phyloP scores from a whole-genome alignment of 2,797 vertebrate species.

The Pipistrellus pygmaeus region DNA sequence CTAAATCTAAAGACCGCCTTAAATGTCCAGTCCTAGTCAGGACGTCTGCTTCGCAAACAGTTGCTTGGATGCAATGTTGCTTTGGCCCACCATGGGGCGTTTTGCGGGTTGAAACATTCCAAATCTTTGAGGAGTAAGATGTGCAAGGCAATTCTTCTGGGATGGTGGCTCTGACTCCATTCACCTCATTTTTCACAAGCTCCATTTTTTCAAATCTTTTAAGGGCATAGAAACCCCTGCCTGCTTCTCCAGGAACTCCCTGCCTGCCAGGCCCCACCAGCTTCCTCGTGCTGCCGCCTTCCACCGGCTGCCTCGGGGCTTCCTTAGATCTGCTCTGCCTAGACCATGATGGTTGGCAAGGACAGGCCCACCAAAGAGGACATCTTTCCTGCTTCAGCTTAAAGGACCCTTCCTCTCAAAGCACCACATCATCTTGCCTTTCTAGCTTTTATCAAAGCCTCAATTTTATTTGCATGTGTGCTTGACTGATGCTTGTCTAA shows the following conservation, averaged over 20 bases:
- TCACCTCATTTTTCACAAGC: not conserved
- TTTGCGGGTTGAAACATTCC: not conserved
- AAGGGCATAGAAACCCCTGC: not conserved
- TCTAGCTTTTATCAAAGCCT: not conserved
- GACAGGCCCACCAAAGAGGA: not conserved
- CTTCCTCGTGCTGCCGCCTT: not conserved
- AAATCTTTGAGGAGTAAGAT: not conserved
- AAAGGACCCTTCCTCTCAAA: not conserved
- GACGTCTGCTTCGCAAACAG: not conserved
- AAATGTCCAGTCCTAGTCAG: not conserved
- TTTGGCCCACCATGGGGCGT: not conserved
- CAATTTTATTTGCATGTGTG: not conserved
- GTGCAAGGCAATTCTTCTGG: not conserved
- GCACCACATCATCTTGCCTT: not conserved
- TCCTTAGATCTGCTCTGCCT: not conserved
- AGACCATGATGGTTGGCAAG: not conserved
- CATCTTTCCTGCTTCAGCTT: not conserved
- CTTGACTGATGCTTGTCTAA: not conserved
- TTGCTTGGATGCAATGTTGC: not conserved
- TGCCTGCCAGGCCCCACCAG: not conserved
- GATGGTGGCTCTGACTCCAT: not conserved
- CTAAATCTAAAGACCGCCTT: not conserved
- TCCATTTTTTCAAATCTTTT: not conserved
- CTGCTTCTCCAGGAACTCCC: not conserved
- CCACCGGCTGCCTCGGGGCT: not conserved